Evolutionary conservation across 2,888 invertebrate species (phyloP), one percentile per base, ranked within the genome.

Genomic region (Ochropleura plecta): DNA sequence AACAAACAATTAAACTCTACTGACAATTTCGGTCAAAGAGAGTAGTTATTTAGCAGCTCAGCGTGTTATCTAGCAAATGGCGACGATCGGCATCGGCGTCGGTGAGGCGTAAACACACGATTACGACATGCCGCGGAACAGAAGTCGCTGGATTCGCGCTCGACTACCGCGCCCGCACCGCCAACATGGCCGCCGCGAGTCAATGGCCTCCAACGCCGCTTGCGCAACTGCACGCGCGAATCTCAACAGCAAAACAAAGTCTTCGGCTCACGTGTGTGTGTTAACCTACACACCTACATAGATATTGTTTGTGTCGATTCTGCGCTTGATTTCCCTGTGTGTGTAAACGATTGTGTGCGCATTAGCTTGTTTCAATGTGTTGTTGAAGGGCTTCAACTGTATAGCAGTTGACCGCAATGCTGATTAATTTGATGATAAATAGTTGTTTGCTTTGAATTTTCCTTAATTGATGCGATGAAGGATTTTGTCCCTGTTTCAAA

Each of bases 141-240:
- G 94, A 92, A 94, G 94, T 91, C 90, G 89, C 85, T 93, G 91
- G 93, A 95, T 95, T 95, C 92, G 95, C 96, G 95, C 94, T 94
- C 94, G 90, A 94, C 90, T 93, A 92, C 93, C 89, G 91, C 91
- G 88, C 86, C 90, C 87, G 90, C 89, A 86, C 84, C 86, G 87
- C 89, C 92, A 93, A 93, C 89, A 94, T 94, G 94, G 93, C 95
- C 89, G 93, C 93, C 92, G 88, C 90, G 94, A 95, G 96, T 96
- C 96, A 96, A 96, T 90, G 96, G 96, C 96, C 96, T 96, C 96
- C 94, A 93, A 89, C 90, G 86, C 92, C 93, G 94, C 95, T 96
- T 96, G 96, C 96, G 96, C 96, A 96, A 96, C 94, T 90, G 91
- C 94, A 94, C 95, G 94, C 95, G 95, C 96, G 96, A 96, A 96